Evolutionary conservation across 2,888 invertebrate genomes (phyloP).

Genomic region (Nomada ferruginata): DNA sequence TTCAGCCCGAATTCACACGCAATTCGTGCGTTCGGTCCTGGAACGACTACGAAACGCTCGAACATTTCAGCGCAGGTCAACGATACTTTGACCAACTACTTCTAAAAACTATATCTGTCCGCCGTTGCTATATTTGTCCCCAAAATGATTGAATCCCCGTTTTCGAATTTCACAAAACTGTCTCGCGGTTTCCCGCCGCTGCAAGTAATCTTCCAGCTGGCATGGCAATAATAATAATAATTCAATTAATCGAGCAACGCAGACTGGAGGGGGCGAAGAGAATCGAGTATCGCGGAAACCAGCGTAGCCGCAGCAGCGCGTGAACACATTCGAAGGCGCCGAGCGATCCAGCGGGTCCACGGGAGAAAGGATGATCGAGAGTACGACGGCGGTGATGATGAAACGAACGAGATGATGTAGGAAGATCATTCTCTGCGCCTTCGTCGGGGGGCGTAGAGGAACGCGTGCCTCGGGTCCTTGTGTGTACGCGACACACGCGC

Average conservation of each 20-base stretch:
- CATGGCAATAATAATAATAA: not conserved
- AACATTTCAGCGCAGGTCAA: no score
- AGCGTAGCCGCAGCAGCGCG: not conserved
- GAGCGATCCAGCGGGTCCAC: slow-evolving; percentile 18
- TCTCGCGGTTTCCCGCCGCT: slow-evolving; percentile 4
- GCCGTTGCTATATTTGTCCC: no score
- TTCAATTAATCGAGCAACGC: not conserved
- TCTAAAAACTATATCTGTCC: no score
- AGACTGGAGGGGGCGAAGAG: not conserved
- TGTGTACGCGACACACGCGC: slow-evolving; percentile 50
- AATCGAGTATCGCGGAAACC: not conserved
- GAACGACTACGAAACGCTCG: not conserved
- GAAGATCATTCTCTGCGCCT: slow-evolving; percentile 23
- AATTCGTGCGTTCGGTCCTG: not conserved
- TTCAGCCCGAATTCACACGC: not conserved
- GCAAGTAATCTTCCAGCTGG: not conserved
- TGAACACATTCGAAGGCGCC: slow-evolving; percentile 25
- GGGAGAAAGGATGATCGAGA: slow-evolving; percentile 47
- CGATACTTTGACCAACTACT: no score
- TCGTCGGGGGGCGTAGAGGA: slow-evolving; percentile 23
- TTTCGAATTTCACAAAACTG: not conserved
- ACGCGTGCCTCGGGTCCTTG: slow-evolving; percentile 10
- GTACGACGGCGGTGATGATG: not conserved
- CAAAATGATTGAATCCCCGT: no score
- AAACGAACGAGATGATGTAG: not conserved